Evolutionary conservation across 1,140 invertebrate genomes (phyloP), one percentile per base, ranked within the genome.

Genomic region (Macrobrachium rosenbergii): DNA sequence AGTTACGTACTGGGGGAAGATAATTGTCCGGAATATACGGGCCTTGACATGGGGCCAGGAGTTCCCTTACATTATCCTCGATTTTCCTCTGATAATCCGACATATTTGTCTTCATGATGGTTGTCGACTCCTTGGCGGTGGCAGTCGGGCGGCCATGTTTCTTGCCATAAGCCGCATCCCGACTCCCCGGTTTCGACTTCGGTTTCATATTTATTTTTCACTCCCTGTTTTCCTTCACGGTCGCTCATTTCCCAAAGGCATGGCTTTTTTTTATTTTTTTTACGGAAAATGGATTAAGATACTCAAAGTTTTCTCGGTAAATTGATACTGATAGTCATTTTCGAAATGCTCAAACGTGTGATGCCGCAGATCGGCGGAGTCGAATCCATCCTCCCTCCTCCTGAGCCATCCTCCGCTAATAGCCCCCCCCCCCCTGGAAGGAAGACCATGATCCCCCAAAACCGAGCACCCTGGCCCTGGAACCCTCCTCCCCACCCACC

Each of bases 21-120:
- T 86, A 86, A 86, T 86, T 80, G 84, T 45, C 58, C 58, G 84
- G 73, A 76, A 86, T 86, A 69, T 86, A 86, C 73, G 84, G 78
- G 45, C 64, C 84, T 86, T 80, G 77, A 86, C 84, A 60, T 80
- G 76, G 62, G 76, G 64, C 77, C 76, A 83, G 82, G 82, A 83
- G 82, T 63, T 83, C 72, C 82, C 72, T 76, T 86, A 72, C 79
- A 80, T 79, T 79, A 78, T 72, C 58, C 76, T 69, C 76, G 64
- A 78, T 59, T 78, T 79, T 79, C 75, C 83, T 72, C 83, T 21
- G 83, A 85, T 79, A 79, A 85, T 85, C 76, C 83, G 63, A 75
- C 60, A 85, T 78, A 85, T 85, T 85, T 85, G 62, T 85, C 83
- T 79, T 85, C 83, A 85, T 79, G 83, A 85, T 76, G 72, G 82